Conservation (phyloP, 2,888 invertebrate species). For the Tromatobia lineatoria region DNA sequence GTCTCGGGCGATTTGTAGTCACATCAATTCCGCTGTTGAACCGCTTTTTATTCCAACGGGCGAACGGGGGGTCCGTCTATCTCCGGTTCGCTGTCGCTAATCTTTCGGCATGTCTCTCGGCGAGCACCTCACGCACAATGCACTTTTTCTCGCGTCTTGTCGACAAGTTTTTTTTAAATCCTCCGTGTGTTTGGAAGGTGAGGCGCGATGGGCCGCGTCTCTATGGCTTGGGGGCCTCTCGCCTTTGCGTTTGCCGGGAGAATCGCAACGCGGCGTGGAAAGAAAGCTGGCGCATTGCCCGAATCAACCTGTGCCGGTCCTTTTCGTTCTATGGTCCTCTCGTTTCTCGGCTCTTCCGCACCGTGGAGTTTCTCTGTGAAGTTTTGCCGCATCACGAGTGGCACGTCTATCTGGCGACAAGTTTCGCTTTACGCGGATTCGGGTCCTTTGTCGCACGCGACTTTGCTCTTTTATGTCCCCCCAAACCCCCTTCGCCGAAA, state of each 20-base stretch:
- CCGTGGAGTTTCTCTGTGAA: slow-evolving; percentile 74
- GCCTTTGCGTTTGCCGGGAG: slow-evolving; percentile 13
- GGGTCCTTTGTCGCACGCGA: slow-evolving; percentile 80
- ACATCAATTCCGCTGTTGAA: slow-evolving; percentile 53
- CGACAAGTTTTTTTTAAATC: slow-evolving; percentile 76
- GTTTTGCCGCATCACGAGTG: slow-evolving; percentile 77
- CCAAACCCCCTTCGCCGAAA: slow-evolving; percentile 9
- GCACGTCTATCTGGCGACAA: slow-evolving; percentile 79
- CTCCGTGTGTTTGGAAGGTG: slow-evolving; percentile 5
- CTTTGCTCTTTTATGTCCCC: slow-evolving; percentile 40
- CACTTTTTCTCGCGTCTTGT: slow-evolving; percentile 77
- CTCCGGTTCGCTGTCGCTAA: slow-evolving; percentile 72
- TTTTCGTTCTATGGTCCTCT: slow-evolving; percentile 32
- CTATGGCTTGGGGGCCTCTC: background rate
- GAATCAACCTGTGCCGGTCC: slow-evolving; percentile 54
- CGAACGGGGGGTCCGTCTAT: slow-evolving; percentile 6
- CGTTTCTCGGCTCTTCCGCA: slow-evolving; percentile 34
- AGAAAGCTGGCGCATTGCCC: slow-evolving; percentile 68
- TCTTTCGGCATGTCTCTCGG: slow-evolving; percentile 73
- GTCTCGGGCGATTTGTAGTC: slow-evolving; percentile 55
- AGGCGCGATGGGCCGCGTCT: slow-evolving; percentile 15
- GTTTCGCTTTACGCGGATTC: slow-evolving; percentile 82
- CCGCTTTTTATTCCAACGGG: slow-evolving; percentile 23
- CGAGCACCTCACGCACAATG: slow-evolving; percentile 70
- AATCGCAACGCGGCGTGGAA: slow-evolving; percentile 44